phyloP scores from a whole-genome alignment of 2,888 invertebrate species.

The Punctoribates punctum region DNA sequence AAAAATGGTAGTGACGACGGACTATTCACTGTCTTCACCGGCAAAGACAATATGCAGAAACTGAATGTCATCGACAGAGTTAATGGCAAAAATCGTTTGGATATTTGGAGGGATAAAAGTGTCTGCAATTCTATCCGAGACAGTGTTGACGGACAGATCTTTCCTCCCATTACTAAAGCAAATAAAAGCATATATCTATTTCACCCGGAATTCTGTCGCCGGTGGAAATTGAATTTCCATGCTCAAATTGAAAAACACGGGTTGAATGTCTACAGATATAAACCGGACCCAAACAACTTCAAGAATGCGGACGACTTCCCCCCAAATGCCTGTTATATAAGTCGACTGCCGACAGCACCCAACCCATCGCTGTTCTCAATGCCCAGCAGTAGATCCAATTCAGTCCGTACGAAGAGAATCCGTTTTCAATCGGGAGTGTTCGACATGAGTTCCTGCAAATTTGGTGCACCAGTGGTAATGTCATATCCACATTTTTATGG shows the following conservation, averaged over 20 bases:
- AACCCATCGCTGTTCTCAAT: neutral
- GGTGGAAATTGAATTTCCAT: conserved; percentile 23
- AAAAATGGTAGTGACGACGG: conserved; percentile 60
- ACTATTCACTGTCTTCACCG: conserved; percentile 70
- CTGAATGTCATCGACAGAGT: conserved; percentile 66
- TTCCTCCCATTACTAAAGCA: conserved; percentile 34
- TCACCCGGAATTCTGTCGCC: conserved; percentile 43
- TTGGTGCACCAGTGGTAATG: conserved; percentile 73
- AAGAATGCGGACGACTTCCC: conserved; percentile 34
- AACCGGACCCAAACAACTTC: conserved; percentile 31
- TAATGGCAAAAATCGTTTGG: conserved; percentile 29
- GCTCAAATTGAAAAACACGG: conserved; percentile 27
- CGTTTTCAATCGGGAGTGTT: conserved; percentile 44
- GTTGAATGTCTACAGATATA: conserved; percentile 37
- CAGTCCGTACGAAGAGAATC: neutral
- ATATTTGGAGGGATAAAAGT: conserved; percentile 37
- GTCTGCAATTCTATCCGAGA: conserved; percentile 40
- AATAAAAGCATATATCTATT: conserved; percentile 40
- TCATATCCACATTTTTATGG: conserved; percentile 77
- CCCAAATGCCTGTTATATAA: conserved; percentile 38
- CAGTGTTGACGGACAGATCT: conserved; percentile 41
- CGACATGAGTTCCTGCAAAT: conserved; percentile 42
- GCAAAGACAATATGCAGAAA: conserved; percentile 61
- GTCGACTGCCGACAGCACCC: conserved; percentile 34
- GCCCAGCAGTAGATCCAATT: neutral